Evolutionary conservation across 1,140 invertebrate species (phyloP).

Genomic region (Meloidogyne exigua): DNA sequence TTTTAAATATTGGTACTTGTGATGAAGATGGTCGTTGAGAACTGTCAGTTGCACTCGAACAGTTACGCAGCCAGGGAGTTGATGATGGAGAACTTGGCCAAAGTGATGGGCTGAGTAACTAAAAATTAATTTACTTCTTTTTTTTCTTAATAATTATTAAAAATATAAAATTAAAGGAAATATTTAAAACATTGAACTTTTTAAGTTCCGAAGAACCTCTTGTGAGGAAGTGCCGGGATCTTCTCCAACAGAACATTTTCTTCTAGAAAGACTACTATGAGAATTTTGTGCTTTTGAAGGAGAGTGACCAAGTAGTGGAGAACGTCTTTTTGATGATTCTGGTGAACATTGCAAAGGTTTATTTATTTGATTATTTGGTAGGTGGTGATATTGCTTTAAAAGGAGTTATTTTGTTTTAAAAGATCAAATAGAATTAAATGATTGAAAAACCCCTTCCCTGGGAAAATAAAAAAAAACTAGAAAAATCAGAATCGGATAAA

Average conservation of each 20-base stretch:
- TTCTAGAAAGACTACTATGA: neutral
- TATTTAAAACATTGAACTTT: neutral
- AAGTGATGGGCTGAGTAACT: constrained; percentile 16
- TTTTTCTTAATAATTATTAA: no score
- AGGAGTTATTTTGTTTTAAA: no score
- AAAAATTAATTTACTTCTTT: neutral
- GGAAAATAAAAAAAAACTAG: no score
- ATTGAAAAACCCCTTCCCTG: no score
- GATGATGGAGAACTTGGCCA: constrained; percentile 24
- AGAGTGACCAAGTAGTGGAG: neutral
- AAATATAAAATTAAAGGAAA: no score
- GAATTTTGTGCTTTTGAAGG: constrained; percentile 8
- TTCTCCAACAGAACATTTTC: constrained; percentile 8
- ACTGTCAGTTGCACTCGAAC: constrained; percentile 10
- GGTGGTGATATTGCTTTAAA: neutral
- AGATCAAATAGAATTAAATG: no score
- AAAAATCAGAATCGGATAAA: no score
- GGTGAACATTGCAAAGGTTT: neutral
- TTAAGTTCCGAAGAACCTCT: constrained; percentile 10
- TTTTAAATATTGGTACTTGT: neutral
- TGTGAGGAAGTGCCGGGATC: constrained; percentile 25
- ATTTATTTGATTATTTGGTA: neutral
- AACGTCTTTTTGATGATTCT: neutral
- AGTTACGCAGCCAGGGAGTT: constrained; percentile 18
- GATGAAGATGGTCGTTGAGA: constrained; percentile 2